These are phyloP conservation scores for Eupithecia dodoneata DNA, from an alignment of 2,888 invertebrate species.

Conservation along the genomic window DNA sequence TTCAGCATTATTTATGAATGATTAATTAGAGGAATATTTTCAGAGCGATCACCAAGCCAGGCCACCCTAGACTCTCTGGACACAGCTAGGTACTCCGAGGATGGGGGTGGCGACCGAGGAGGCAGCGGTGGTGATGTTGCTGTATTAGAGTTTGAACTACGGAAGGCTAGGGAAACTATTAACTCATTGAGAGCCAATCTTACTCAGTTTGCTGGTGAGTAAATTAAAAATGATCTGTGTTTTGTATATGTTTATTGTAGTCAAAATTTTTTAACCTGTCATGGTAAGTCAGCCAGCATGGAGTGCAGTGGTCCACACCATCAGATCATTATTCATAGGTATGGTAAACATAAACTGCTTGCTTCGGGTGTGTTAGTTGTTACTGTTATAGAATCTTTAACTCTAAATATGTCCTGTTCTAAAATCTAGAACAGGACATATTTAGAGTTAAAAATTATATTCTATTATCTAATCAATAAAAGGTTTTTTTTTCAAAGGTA, in stretches of 20 bases:
- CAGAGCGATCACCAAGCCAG: slow-evolving; percentile 92
- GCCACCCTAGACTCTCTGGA: slow-evolving; percentile 94
- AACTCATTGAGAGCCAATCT: slow-evolving; percentile 91
- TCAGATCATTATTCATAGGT: not conserved
- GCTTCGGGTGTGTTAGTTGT: no score
- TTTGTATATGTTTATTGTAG: not conserved
- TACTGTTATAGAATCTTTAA: no score
- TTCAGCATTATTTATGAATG: not conserved
- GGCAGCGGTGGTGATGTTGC: slow-evolving; percentile 92
- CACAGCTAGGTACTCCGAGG: slow-evolving; percentile 93
- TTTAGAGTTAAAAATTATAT: no score
- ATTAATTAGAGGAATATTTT: not conserved
- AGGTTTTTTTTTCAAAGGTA: no score
- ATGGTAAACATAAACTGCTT: not conserved
- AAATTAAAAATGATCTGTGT: not conserved
- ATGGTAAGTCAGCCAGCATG: not conserved
- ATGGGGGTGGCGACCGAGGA: slow-evolving; percentile 93
- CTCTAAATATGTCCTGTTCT: no score
- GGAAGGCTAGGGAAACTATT: slow-evolving; percentile 94
- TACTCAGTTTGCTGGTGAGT: slow-evolving; percentile 89
- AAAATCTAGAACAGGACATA: not conserved
- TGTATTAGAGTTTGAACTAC: slow-evolving; percentile 93
- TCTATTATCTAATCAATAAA: no score
- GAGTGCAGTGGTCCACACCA: no score
- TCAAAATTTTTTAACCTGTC: not conserved